A percentile compares a stretch with the other conserved stretches of the same genome.
Evolutionary conservation across 37 sponge, comb jelly and placozoan genomes (phyloP).

Genomic region (Aplysina aerophoba): DNA sequence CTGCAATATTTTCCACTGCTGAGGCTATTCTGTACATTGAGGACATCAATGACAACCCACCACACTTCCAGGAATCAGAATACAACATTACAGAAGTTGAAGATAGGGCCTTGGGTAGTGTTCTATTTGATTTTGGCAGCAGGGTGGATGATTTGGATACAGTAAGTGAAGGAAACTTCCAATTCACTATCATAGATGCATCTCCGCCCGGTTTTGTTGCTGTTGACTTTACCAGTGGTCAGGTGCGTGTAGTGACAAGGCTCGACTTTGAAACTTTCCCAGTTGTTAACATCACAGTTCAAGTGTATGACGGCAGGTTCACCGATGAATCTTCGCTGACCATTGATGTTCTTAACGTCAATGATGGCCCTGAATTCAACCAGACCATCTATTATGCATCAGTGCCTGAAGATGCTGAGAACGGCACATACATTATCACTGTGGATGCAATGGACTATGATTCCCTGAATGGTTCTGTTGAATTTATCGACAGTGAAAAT

Average conservation of each 20-base stretch:
- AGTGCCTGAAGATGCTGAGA: constrained; percentile 9
- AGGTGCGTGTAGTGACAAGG: constrained; percentile 13
- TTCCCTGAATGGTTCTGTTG: not conserved
- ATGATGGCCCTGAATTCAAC: constrained; percentile 22
- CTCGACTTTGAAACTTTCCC: constrained; percentile 24
- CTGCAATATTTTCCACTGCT: constrained; percentile 6
- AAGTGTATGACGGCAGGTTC: constrained; percentile 26
- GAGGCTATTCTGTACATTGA: not conserved
- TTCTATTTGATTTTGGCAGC: constrained; percentile 22
- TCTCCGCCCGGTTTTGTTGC: constrained; percentile 34
- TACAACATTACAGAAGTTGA: not conserved
- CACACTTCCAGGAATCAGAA: not conserved
- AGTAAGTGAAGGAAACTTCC: constrained; percentile 45
- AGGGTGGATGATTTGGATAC: constrained; percentile 62
- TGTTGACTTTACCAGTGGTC: constrained; percentile 49
- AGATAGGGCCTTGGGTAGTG: not conserved
- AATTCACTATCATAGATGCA: constrained; percentile 51
- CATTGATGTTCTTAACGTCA: not conserved
- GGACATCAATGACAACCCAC: constrained; percentile 38
- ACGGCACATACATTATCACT: constrained; percentile 6
- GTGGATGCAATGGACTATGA: not conserved
- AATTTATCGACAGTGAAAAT: not conserved
- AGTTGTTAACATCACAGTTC: constrained; percentile 9
- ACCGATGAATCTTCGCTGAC: not conserved
- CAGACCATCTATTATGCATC: not conserved